phyloP scores from a whole-genome alignment of 1,140 invertebrate species.

The Hyphantria cunea region DNA sequence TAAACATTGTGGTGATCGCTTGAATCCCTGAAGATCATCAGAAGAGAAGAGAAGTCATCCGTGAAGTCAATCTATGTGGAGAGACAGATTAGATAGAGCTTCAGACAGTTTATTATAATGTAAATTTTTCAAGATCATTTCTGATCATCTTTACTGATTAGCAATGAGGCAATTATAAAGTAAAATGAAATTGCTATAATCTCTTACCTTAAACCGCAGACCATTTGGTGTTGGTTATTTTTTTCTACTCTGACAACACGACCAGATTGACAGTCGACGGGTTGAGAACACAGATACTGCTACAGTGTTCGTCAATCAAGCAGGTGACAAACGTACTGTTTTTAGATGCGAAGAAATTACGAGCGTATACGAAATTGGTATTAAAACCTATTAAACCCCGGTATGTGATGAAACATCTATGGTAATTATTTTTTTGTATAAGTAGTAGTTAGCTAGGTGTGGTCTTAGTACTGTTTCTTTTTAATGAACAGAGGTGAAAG shows the following conservation, averaged over 20 bases:
- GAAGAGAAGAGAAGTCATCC: too few relatives aligned
- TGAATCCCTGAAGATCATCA: too few relatives aligned
- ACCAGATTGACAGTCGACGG: slow-evolving; percentile 49
- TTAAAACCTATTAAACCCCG: slow-evolving; percentile 4
- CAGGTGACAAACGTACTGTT: slow-evolving; percentile 20
- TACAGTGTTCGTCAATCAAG: slow-evolving; percentile 49
- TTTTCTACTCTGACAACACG: slow-evolving; percentile 41
- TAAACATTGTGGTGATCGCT: too few relatives aligned
- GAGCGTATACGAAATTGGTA: background rate
- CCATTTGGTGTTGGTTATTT: slow-evolving; percentile 38
- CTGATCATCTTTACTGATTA: too few relatives aligned
- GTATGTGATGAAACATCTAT: background rate
- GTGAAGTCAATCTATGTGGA: too few relatives aligned
- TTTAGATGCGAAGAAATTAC: slow-evolving; percentile 32
- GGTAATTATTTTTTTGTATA: background rate
- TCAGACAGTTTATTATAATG: too few relatives aligned
- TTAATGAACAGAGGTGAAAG: too few relatives aligned
- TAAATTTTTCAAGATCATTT: too few relatives aligned
- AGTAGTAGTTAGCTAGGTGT: too few relatives aligned
- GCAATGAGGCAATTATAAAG: too few relatives aligned
- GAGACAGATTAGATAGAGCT: too few relatives aligned
- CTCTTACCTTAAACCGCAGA: slow-evolving; percentile 32
- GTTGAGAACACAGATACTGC: slow-evolving; percentile 39
- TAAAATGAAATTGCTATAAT: background rate
- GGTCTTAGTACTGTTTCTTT: too few relatives aligned